Evolutionary conservation across 2,113 vertebrate species (phyloP).

Genomic region (Hypocryptadius cinnamomeus): DNA sequence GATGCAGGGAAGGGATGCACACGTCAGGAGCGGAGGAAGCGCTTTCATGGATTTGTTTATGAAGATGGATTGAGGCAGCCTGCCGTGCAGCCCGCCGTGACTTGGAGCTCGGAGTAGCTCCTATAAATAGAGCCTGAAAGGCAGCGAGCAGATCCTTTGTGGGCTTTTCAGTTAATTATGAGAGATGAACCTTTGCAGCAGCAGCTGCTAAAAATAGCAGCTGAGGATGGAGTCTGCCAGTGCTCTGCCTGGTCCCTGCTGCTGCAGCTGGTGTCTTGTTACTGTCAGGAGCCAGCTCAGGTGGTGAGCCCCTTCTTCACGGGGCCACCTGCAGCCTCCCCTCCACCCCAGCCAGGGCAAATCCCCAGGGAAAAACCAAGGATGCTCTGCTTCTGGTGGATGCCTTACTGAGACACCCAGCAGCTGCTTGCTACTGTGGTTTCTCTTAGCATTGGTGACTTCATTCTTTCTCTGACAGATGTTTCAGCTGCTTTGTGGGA

Average conservation of each 20-base stretch:
- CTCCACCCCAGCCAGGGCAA: rapidly evolving
- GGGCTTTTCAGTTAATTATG: conserved; percentile 59
- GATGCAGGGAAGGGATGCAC: neutral
- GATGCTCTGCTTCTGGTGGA: neutral
- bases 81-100: conserved; percentile 14
- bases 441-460: neutral
- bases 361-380: neutral
- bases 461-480: rapidly evolving
- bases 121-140: conserved; percentile 58
- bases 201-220: conserved; percentile 49
- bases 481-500: neutral
- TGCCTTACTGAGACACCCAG: neutral
- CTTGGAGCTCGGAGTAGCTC: conserved; percentile 8
- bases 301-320: neutral
- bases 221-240: neutral
- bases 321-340: neutral
- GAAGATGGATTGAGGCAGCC: conserved; percentile 18
- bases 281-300: neutral
- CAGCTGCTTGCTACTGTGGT: rapidly evolving
- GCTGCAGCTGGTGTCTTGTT: neutral
- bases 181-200: conserved; percentile 29
- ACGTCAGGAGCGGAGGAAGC: neutral
- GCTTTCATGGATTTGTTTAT: conserved; percentile 33
- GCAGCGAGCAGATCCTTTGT: neutral
- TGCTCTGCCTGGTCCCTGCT: neutral